Conservation (phyloP, 2,888 invertebrate genomes). For the Melangyna quadrimaculata region DNA sequence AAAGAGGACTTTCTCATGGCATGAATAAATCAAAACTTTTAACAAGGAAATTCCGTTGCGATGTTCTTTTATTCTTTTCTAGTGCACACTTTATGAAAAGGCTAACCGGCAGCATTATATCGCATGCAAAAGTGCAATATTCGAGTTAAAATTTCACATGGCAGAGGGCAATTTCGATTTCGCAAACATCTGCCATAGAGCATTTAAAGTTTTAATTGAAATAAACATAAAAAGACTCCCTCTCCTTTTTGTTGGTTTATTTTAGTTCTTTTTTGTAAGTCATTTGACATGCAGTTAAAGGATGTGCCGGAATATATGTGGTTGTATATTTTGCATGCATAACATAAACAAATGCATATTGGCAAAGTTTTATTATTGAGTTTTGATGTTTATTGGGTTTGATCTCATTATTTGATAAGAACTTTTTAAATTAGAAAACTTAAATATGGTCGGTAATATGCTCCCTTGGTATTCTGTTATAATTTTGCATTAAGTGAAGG, state of each 20-base stretch:
- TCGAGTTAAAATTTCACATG: conserved; percentile 33
- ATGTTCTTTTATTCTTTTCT: background rate
- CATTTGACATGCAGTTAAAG: conserved; percentile 12
- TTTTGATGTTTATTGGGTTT: conserved; percentile 60
- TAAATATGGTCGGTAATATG: background rate
- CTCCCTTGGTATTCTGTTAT: background rate
- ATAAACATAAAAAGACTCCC: conserved; percentile 36
- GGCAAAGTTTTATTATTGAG: conserved; percentile 44
- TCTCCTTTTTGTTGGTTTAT: background rate
- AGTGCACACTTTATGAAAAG: conserved; percentile 3
- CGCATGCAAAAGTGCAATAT: conserved; percentile 67
- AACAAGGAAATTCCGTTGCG: conserved; percentile 33
- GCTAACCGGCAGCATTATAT: conserved; percentile 15
- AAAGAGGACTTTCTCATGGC: background rate
- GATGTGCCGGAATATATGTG: background rate
- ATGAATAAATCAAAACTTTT: conserved; percentile 59
- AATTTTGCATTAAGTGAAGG: background rate
- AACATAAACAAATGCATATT: conserved; percentile 13
- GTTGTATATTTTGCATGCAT: background rate
- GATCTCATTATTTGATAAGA: conserved; percentile 71
- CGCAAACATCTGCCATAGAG: conserved; percentile 46
- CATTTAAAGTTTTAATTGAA: conserved; percentile 36
- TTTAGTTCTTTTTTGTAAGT: conserved; percentile 28
- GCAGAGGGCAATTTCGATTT: conserved; percentile 40
- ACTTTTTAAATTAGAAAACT: conserved; percentile 53